Percentiles rank a stretch among this genome's conserved stretches.
phyloP scores from a whole-genome alignment of 2,888 invertebrate genomes.

The Drosophila multiciliata region DNA sequence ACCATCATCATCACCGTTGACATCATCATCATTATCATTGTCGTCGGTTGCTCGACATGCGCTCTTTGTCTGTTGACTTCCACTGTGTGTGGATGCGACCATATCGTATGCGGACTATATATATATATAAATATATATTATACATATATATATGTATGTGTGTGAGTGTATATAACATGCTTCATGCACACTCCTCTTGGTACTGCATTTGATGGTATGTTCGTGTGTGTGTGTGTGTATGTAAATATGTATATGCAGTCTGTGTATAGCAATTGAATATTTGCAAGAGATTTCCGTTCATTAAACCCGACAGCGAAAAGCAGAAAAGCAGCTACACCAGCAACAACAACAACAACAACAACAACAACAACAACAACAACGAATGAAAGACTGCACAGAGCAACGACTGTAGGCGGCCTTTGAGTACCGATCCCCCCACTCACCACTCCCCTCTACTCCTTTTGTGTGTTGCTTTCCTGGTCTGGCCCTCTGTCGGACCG shows the following conservation, averaged over 20 bases:
- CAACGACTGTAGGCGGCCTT: slow-evolving; percentile 74
- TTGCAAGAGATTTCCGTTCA: slow-evolving; percentile 83
- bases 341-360: slow-evolving; percentile 28
- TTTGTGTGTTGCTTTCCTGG: slow-evolving; percentile 14
- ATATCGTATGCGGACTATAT: slow-evolving; percentile 45
- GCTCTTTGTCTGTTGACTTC: slow-evolving; percentile 77
- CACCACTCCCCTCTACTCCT: background rate
- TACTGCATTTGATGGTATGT: slow-evolving; percentile 14
- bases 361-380: slow-evolving; percentile 11
- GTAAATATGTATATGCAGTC: slow-evolving; percentile 41
- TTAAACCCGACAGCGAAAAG: slow-evolving; percentile 82
- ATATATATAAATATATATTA: slow-evolving; percentile 11
- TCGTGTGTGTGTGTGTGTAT: slow-evolving; percentile 9
- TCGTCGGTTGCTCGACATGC: slow-evolving; percentile 64
- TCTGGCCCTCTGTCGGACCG: slow-evolving; percentile 18
- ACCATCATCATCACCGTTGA: slow-evolving; percentile 20
- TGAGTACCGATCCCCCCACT: slow-evolving; percentile 37
- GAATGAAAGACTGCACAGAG: slow-evolving; percentile 29
- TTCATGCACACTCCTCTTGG: slow-evolving; percentile 45
- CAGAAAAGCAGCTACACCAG: slow-evolving; percentile 52
- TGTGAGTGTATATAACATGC: slow-evolving; percentile 15
- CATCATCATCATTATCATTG: slow-evolving; percentile 24
- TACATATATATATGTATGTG: slow-evolving; percentile 3
- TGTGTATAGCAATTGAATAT: slow-evolving; percentile 78
- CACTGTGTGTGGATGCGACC: slow-evolving; percentile 45